phyloP scores from a whole-genome alignment of 2,888 invertebrate species.

The Xestia xanthographa region DNA sequence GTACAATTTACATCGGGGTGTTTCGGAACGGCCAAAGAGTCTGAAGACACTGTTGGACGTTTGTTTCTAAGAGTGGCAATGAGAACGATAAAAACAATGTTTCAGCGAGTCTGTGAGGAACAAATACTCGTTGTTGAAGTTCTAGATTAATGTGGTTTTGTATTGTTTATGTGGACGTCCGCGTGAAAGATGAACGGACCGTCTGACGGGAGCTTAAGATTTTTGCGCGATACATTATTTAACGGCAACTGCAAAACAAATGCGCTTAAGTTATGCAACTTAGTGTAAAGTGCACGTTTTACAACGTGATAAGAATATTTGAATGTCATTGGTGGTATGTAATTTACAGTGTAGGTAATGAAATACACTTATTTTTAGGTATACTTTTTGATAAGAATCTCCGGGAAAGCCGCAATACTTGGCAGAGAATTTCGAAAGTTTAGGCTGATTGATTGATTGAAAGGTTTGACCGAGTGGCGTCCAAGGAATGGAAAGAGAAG shows the following conservation, averaged over 20 bases:
- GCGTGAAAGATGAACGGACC: conserved; percentile 23
- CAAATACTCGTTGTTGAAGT: conserved; percentile 47
- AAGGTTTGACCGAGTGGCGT: no score
- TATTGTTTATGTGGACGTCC: conserved; percentile 57
- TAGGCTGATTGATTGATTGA: no score
- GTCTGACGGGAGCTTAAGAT: conserved; percentile 16
- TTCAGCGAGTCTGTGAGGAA: conserved; percentile 51
- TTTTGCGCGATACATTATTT: conserved; percentile 14
- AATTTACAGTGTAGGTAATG: background rate
- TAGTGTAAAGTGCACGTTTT: background rate
- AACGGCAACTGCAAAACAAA: conserved; percentile 7
- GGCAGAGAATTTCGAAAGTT: background rate
- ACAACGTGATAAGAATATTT: background rate
- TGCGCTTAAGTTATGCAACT: background rate
- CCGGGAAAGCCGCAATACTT: background rate
- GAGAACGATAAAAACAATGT: conserved; percentile 63
- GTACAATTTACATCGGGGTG: conserved; percentile 74
- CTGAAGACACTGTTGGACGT: conserved; percentile 60
- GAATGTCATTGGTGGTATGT: background rate
- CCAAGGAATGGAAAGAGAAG: no score
- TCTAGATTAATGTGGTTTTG: conserved; percentile 61
- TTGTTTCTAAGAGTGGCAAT: conserved; percentile 54
- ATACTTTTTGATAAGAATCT: background rate
- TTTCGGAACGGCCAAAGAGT: conserved; percentile 61
- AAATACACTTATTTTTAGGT: background rate